Conservation (phyloP, 1,140 invertebrate genomes). For the Oryctes rhinoceros region DNA sequence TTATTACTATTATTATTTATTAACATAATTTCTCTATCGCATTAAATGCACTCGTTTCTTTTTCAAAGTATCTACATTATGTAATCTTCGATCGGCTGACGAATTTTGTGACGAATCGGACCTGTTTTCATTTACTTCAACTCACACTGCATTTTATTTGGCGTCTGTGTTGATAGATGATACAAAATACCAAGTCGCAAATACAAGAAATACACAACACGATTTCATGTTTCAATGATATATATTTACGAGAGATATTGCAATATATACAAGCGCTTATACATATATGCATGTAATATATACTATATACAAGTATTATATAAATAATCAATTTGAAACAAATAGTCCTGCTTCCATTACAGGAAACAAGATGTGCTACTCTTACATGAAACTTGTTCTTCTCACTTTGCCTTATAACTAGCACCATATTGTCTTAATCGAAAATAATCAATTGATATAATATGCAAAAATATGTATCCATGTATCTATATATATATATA, state of each 20-base stretch:
- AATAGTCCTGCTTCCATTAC: conserved; percentile 28
- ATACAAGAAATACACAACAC: too few species aligned
- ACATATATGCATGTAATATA: conserved; percentile 31
- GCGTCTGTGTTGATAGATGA: too few species aligned
- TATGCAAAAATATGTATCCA: conserved; percentile 44
- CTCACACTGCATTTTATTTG: too few species aligned
- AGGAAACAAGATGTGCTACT: conserved; percentile 39
- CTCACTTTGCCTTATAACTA: conserved; percentile 42
- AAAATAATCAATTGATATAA: conserved; percentile 37
- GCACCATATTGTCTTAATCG: conserved; percentile 45
- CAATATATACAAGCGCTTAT: conserved; percentile 35
- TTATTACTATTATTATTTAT: too few species aligned
- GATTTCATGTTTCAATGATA: conserved; percentile 22
- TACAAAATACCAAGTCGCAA: too few species aligned
- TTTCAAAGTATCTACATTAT: too few species aligned
- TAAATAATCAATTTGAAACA: conserved; percentile 37
- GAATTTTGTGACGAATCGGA: too few species aligned
- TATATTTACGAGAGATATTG: conserved; percentile 38
- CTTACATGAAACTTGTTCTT: background rate
- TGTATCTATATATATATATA: conserved; percentile 15
- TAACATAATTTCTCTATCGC: too few species aligned
- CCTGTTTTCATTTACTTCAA: too few species aligned
- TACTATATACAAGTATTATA: conserved; percentile 35
- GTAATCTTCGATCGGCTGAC: too few species aligned
- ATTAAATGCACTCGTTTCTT: too few species aligned